phyloP scores from a whole-genome alignment of 2,797 vertebrate species.

The Brotula barbata region DNA sequence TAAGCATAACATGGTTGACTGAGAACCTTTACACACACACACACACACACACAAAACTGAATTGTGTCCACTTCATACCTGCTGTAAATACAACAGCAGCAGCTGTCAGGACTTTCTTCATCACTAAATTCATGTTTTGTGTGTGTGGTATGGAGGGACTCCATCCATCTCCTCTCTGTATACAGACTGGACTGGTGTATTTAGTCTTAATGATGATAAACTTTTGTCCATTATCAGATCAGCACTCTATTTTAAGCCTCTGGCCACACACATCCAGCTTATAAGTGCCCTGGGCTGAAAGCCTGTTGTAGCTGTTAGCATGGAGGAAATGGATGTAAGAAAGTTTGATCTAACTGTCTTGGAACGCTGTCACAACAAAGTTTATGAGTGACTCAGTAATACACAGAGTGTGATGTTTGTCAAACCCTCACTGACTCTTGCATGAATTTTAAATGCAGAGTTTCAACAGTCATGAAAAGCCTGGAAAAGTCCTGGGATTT shows the following conservation, averaged over 20 bases:
- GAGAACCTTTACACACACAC: conserved; percentile 2
- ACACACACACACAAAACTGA: too few species aligned
- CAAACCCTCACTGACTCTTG: too few species aligned
- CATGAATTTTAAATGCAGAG: too few species aligned
- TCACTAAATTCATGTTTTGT: conserved; percentile 14
- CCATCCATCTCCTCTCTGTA: conserved; percentile 24
- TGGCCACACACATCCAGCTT: conserved; percentile 58
- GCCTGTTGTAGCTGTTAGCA: conserved; percentile 3
- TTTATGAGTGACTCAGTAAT: conserved; percentile 12
- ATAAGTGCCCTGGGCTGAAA: conserved; percentile 43
- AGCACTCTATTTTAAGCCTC: conserved; percentile 69
- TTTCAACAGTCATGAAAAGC: too few species aligned
- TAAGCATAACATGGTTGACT: too few species aligned
- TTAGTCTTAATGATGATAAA: conserved; percentile 73
- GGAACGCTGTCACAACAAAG: neutral
- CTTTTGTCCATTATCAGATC: conserved; percentile 73
- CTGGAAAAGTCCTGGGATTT: too few species aligned
- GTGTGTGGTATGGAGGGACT: conserved; percentile 1
- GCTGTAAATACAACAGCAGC: conserved; percentile 12
- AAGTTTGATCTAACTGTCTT: neutral
- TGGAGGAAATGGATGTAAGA: neutral
- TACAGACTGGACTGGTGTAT: conserved; percentile 47
- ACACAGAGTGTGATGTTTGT: neutral
- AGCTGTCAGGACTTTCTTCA: conserved; percentile 28
- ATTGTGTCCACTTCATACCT: neutral